phyloP scores from a whole-genome alignment of 92 coral and sea anemone genomes.

The Parazoanthus darwini region DNA sequence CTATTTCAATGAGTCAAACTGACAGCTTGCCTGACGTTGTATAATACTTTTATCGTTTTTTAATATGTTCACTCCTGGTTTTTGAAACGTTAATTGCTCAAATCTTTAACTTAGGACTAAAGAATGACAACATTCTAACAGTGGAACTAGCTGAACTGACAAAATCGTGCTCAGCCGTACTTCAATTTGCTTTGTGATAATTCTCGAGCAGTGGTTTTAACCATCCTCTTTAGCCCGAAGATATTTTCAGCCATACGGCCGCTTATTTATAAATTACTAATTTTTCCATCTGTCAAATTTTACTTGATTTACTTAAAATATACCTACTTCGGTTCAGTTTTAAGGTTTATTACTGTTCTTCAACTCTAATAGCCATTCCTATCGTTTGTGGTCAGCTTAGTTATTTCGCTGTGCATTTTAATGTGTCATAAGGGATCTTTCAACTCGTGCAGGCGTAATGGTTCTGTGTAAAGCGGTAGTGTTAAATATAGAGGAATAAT shows the following conservation, averaged over 20 bases:
- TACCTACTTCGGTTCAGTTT: not conserved
- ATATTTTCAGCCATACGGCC: not conserved
- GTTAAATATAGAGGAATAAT: not conserved
- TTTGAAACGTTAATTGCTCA: slow-evolving; percentile 25
- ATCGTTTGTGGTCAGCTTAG: not conserved
- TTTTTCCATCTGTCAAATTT: slow-evolving; percentile 15
- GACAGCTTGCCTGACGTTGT: not conserved
- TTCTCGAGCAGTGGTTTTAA: not conserved
- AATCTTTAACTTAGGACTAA: slow-evolving; percentile 7
- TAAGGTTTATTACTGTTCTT: not conserved
- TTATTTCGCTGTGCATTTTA: not conserved
- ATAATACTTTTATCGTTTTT: slow-evolving; percentile 2
- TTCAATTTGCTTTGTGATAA: slow-evolving; percentile 4
- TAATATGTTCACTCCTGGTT: not conserved
- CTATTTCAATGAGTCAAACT: slow-evolving; percentile 6
- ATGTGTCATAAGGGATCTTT: not conserved
- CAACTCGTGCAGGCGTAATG: not conserved
- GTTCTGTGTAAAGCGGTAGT: not conserved
- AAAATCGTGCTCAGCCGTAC: not conserved
- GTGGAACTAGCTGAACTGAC: not conserved
- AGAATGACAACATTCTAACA: not conserved
- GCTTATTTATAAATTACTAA: not conserved
- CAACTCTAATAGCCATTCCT: not conserved
- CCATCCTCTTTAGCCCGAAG: slow-evolving; percentile 5
- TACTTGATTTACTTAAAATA: not conserved